phyloP scores from a whole-genome alignment of 2,888 invertebrate genomes.

The Pseudococcus longispinus region DNA sequence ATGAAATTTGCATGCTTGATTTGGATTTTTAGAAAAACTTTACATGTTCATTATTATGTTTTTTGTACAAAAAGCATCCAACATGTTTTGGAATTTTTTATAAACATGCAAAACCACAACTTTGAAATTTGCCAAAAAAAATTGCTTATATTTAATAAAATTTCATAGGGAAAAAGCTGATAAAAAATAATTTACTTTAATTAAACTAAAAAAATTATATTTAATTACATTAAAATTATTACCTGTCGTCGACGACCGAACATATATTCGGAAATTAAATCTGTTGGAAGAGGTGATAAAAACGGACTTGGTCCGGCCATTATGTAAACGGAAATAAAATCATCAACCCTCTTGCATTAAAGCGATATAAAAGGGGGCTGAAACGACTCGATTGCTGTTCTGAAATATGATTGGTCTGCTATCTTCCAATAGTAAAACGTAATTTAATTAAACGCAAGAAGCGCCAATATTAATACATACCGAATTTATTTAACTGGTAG shows the following conservation, averaged over 20 bases:
- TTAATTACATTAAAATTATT: conserved; percentile 60
- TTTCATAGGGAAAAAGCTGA: too few species aligned
- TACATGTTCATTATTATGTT: too few species aligned
- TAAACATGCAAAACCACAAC: too few species aligned
- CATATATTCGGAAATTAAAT: conserved; percentile 91
- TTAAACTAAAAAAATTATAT: neutral
- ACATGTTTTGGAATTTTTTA: too few species aligned
- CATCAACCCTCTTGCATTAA: conserved; percentile 52
- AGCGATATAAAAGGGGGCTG: conserved; percentile 53
- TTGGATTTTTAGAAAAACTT: too few species aligned
- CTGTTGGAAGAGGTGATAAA: conserved; percentile 82
- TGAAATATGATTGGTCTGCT: conserved; percentile 41
- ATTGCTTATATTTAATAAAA: too few species aligned
- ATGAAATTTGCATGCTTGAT: too few species aligned
- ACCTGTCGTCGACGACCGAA: conserved; percentile 81
- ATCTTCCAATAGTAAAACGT: conserved; percentile 48
- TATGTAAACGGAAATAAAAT: conserved; percentile 55
- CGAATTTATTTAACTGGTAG: neutral
- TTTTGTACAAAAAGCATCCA: too few species aligned
- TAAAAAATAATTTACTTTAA: neutral
- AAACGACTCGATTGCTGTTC: conserved; percentile 34
- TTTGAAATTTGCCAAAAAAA: too few species aligned
- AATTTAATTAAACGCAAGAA: conserved; percentile 48
- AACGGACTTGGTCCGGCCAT: conserved; percentile 87
- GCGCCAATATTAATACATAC: neutral